These are phyloP conservation scores for Zosterops japonicus DNA, from an alignment of 2,113 vertebrate genomes.

Conservation along the genomic window DNA sequence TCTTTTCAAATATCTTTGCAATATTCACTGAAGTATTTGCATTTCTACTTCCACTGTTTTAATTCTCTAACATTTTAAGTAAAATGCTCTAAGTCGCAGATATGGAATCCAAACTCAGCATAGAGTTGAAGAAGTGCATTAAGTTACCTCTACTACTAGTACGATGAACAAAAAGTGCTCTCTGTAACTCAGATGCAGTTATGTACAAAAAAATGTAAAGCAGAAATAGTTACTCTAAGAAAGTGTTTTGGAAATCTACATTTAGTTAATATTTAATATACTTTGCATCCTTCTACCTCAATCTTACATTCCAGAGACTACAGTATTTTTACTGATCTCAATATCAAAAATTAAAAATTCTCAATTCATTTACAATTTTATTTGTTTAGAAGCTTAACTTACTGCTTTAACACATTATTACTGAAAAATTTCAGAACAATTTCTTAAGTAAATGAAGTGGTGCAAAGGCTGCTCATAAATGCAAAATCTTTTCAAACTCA, in stretches of 20 bases:
- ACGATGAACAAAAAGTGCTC: neutral
- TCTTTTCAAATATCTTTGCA: neutral
- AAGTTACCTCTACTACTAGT: neutral
- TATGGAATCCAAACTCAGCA: neutral
- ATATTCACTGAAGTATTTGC: neutral
- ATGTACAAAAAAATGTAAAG: neutral
- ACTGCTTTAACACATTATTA: neutral
- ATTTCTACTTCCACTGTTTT: neutral
- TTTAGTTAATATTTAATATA: neutral
- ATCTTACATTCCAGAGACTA: neutral
- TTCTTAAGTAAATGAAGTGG: neutral
- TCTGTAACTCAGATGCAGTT: neutral
- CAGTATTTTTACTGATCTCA: neutral
- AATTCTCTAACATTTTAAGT: neutral
- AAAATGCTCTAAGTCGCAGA: neutral
- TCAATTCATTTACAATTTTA: neutral
- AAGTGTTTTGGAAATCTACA: neutral
- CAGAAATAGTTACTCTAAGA: neutral
- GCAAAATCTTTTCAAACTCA: neutral
- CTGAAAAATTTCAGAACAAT: neutral
- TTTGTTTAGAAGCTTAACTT: neutral
- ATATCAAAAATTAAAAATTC: neutral
- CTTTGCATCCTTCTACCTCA: neutral
- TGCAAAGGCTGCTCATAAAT: neutral
- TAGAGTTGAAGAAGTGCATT: neutral